phyloP scores from a whole-genome alignment of 2,113 vertebrate species.

The Cricetomys ansorgei region DNA sequence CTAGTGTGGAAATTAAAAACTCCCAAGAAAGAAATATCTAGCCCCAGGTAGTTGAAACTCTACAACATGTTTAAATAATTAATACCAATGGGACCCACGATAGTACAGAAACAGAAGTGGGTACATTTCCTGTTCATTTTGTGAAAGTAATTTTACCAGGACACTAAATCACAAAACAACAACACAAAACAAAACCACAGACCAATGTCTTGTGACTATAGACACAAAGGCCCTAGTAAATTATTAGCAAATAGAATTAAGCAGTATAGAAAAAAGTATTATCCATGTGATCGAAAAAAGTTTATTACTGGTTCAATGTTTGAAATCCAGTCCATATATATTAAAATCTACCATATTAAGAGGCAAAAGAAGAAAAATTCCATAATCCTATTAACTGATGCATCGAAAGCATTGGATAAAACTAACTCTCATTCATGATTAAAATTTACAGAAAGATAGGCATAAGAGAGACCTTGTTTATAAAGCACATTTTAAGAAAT shows the following conservation, averaged over 20 bases:
- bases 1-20: slow-evolving; percentile 1
- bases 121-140: not conserved
- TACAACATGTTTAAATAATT: not conserved
- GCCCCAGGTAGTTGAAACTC: not conserved
- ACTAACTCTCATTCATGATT: not conserved
- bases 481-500: not conserved
- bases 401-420: not conserved
- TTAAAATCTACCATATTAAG: not conserved
- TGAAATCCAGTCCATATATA: slow-evolving; percentile 9
- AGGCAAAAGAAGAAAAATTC: not conserved
- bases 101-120: not conserved
- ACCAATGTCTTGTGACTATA: not conserved
- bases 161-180: not conserved
- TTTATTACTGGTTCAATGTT: slow-evolving; percentile 16
- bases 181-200: not conserved
- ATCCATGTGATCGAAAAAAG: not conserved
- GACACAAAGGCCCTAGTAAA: not conserved
- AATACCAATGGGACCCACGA: not conserved
- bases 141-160: not conserved
- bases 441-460: not conserved
- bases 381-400: not conserved
- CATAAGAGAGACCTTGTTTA: not conserved
- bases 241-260: slow-evolving; percentile 22
- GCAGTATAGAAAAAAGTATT: not conserved
- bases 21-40: not conserved